A percentile compares a stretch with the other conserved stretches of the same genome.
These are phyloP conservation scores for Parnassius mnemosyne DNA, from an alignment of 2,888 invertebrate species.

Conservation along the genomic window DNA sequence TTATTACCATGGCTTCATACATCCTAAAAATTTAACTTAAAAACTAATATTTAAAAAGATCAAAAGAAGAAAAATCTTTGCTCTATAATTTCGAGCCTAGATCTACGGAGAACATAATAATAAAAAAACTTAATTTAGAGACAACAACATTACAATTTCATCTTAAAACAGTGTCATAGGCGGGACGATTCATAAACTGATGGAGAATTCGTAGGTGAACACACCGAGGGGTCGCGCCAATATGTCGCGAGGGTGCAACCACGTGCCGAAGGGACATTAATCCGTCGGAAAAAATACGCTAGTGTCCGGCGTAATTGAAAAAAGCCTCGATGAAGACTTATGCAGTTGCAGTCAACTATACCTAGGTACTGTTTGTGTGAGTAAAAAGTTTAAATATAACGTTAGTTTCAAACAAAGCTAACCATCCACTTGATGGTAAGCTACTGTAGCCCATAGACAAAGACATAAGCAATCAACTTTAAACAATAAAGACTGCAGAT, in stretches of 20 bases:
- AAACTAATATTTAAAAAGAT: too few relatives aligned
- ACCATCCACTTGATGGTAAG: too few relatives aligned
- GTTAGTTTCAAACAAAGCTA: too few relatives aligned
- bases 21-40: too few relatives aligned
- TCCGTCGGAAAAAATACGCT: slow-evolving; percentile 63
- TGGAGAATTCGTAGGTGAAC: slow-evolving; percentile 60
- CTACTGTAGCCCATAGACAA: too few relatives aligned
- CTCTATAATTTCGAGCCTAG: neutral
- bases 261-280: slow-evolving; percentile 71
- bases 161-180: slow-evolving; percentile 30
- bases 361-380: too few relatives aligned
- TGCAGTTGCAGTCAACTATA: slow-evolving; percentile 12
- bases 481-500: too few relatives aligned
- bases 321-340: slow-evolving; percentile 41
- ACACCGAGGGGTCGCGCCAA: slow-evolving; percentile 56
- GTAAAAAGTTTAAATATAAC: too few relatives aligned
- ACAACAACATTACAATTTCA: slow-evolving; percentile 7
- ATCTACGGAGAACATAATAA: neutral
- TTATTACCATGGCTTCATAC: too few relatives aligned
- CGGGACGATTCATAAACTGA: slow-evolving; percentile 66
- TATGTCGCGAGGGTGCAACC: slow-evolving; percentile 62
- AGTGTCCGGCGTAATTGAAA: slow-evolving; percentile 69
- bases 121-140: slow-evolving; percentile 4
- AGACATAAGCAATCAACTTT: too few relatives aligned
- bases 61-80: neutral